Percentiles rank a stretch among this genome's conserved stretches.
Conservation (phyloP, 2,888 invertebrate species). For the Tineola bisselliella region DNA sequence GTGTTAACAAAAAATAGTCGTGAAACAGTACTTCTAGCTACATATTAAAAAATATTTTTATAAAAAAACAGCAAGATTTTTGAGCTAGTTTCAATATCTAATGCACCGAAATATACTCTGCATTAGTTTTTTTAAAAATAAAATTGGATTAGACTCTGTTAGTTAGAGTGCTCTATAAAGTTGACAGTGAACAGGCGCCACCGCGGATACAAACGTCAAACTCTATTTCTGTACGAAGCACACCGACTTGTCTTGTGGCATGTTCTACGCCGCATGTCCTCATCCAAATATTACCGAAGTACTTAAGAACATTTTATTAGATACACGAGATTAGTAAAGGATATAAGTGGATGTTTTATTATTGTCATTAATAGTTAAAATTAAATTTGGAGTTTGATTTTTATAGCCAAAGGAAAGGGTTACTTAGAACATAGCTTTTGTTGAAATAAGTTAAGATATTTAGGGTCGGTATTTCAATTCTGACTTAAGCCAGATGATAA, state of each 20-base stretch:
- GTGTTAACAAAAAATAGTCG: too few species aligned
- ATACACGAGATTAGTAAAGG: not conserved
- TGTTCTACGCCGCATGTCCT: constrained; percentile 4
- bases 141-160: not conserved
- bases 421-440: too few species aligned
- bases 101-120: not conserved
- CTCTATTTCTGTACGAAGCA: constrained; percentile 61
- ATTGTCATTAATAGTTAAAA: too few species aligned
- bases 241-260: constrained; percentile 18
- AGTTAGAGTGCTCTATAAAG: constrained; percentile 36
- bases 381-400: too few species aligned
- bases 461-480: too few species aligned
- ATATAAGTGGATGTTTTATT: not conserved
- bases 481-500: too few species aligned
- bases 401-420: too few species aligned
- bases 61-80: too few species aligned
- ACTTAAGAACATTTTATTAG: not conserved
- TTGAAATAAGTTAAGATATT: too few species aligned
- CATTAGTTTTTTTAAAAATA: not conserved
- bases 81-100: too few species aligned
- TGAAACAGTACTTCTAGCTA: too few species aligned
- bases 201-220: constrained; percentile 63
- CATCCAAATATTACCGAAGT: not conserved
- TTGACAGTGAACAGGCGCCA: constrained; percentile 68
- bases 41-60: too few species aligned